Evolutionary conservation across 1,140 invertebrate species (phyloP), one percentile per base, ranked within the genome.

Genomic region (Alviniconcha marisindica): DNA sequence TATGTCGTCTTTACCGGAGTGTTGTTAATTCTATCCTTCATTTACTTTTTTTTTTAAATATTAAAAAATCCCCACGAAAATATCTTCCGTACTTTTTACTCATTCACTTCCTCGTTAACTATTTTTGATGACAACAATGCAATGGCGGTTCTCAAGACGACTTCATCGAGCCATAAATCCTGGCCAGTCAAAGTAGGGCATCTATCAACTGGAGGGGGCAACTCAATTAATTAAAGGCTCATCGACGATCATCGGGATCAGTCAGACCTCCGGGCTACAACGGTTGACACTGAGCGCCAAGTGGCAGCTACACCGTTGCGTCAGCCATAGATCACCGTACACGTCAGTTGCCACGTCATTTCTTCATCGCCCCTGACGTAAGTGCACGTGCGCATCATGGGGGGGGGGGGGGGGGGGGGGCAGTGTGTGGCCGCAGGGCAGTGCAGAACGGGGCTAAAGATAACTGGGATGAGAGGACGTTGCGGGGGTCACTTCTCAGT

Each of bases 221-320:
- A 51, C 73, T 76, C 73, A 76, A 76, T 76, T 76, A 76, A 76
- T 76, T 76, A 76, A 48, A 33, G 73, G 73, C 40, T 76, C 73
- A 76, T 7, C 12, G 44, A 14, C 69, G 69, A 71, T 71, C 69
- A 71, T 71, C 33, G 69, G 69, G 28, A 14, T 69, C 69, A 40
- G 36, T 7, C 33, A 33, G 10, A 15, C 33, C 69, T 18, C 69
- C 38, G 10, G 69, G 69, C 69, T 21, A 71, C 36, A 40, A 36
- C n/a, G n/a, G n/a, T n/a, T n/a, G n/a, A n/a, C n/a, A n/a, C n/a
- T n/a, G n/a, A n/a, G n/a, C n/a, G 24, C 36, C 14, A 31, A 3
- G 31, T 66, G 69, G 40, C 69, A 24, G 44, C 18, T 5, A 31
- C 60, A 63, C 60, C 24, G 60, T 10, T n/a, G 24, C 10, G 60